Base-by-base conservation (phyloP, 2,113 vertebrate species). In the Tyrannus savana region DNA sequence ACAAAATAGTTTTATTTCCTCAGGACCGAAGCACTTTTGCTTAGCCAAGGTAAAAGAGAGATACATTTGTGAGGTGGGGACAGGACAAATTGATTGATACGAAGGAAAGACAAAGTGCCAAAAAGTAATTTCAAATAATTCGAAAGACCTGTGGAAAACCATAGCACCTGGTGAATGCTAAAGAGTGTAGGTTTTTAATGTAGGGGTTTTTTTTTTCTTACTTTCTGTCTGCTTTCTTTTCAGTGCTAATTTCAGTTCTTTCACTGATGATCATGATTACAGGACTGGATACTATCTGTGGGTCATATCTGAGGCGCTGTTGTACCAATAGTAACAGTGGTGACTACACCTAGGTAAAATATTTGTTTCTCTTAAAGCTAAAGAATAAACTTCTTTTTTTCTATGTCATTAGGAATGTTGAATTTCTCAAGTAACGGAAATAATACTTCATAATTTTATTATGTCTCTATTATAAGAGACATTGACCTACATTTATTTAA, bases 31-130 rank as follows among this genome's bases (percentile, higher is more conserved):
- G 25, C 13, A 2, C 2, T 62, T 72, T 73, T 80, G 10, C 4
- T 53, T 66, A 37, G 8, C 9, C 18, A 47, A 55, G 39, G 6
- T 23, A 41, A 88, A 75, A 41, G 16, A 79, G 3, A 37, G 28
- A 9, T 21, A 15, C 1, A 2, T 25, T 66, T 60, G 3, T 22
- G 9, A 2, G 21, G 0, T 4, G 5, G 2, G 2, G 31, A 9
- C 14, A 44, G 5, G 41, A 17, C 7, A 24, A 2, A 2, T 3
- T 27, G 35, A 37, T 4, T 24, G 39, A 15, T 7, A 79, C 13
- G 14, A 63, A 25, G 8, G 19, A 74, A 89, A 49, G 31, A n/a
- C 15, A 56, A 6, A 16, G 5, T 10, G 41, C 11, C 2, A 42
- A 66, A 84, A 90, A 21, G 4, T 37, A 0, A 28, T 49, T 77